phyloP scores from a whole-genome alignment of 2,888 invertebrate species.

The Cephus pulcher region DNA sequence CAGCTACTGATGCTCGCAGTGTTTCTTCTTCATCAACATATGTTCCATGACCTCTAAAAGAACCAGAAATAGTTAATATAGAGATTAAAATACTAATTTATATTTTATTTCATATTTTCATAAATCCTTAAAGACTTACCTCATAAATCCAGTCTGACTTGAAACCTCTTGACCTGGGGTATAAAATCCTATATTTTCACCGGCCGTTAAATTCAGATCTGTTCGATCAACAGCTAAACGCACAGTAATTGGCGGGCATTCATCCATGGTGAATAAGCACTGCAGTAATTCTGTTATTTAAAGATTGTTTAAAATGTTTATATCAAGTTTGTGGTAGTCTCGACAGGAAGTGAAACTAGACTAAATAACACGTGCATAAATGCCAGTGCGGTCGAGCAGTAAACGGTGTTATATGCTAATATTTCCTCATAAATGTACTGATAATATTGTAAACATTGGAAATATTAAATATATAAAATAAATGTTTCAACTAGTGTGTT shows the following conservation, averaged over 20 bases:
- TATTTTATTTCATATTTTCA: neutral
- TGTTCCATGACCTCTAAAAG: slow-evolving; percentile 93
- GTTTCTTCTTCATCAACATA: slow-evolving; percentile 84
- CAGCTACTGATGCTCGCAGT: slow-evolving; percentile 93
- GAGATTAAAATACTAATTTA: slow-evolving; percentile 12
- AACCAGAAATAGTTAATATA: neutral
- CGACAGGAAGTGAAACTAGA: neutral
- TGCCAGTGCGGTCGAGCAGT: neutral
- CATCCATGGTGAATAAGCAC: neutral
- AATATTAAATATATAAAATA: neutral
- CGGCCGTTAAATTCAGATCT: slow-evolving; percentile 58
- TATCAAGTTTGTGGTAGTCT: neutral
- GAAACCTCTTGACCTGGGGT: slow-evolving; percentile 92
- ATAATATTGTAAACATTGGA: neutral
- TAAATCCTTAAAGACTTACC: slow-evolving; percentile 67
- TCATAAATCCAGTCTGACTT: slow-evolving; percentile 84
- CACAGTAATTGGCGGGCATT: slow-evolving; percentile 37
- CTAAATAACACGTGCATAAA: neutral
- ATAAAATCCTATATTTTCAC: slow-evolving; percentile 73
- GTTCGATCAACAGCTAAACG: slow-evolving; percentile 54
- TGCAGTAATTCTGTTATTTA: neutral
- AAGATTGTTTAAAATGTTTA: neutral
- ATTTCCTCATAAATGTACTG: neutral
- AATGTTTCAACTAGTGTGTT: neutral
- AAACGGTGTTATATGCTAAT: neutral